Evolutionary conservation across 1,140 invertebrate genomes (phyloP), one percentile per base, ranked within the genome.

Genomic region (Lordiphosa stackelbergi): DNA sequence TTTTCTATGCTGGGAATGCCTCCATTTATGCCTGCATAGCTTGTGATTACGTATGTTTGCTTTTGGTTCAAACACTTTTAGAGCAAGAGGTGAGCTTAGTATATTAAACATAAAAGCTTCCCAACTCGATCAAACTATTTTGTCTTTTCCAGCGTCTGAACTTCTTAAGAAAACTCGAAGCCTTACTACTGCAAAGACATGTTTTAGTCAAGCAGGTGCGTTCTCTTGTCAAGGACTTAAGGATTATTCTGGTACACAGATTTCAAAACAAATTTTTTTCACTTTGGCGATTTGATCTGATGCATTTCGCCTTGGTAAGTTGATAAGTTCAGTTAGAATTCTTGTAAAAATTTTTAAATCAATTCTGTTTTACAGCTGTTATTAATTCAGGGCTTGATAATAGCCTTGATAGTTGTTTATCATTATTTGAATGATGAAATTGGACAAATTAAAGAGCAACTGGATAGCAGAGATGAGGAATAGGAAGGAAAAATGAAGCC

Each of bases 1-100:
- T 86, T 47, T 86, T 86, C 45, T 83, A 85, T 51, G 85, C 85
- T 1, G 61, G 53, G n/a, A 86, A 83, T 51, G 48, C 46, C 0
- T 69, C 41, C 11, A 86, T 86, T 37, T 86, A 66, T 36, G 73
- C 81, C 34, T 83, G 71, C 22, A 86, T 86, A 12, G 52, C 54
- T 4, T 70, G 70, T 31, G 85, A 86, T 49, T 86, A 86, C 45
- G 2, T 51, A 0, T 66, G 73, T 22, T 16, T 86, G 2, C 51
- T 81, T 16, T 3, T 59, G 6, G 45, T 68, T 1, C 58, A 75
- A 10, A 34, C 5, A 1, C 35, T 38, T 1, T 52, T 83, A 38
- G 45, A 69, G 22, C 70, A 69, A 46, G 46, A 74, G 54, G 85
- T 86, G 53, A 40, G 40, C 7, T 31, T 53, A 6, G 7, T 7